Conservation (phyloP, 2,888 invertebrate genomes). For the Parnassius glacialis region DNA sequence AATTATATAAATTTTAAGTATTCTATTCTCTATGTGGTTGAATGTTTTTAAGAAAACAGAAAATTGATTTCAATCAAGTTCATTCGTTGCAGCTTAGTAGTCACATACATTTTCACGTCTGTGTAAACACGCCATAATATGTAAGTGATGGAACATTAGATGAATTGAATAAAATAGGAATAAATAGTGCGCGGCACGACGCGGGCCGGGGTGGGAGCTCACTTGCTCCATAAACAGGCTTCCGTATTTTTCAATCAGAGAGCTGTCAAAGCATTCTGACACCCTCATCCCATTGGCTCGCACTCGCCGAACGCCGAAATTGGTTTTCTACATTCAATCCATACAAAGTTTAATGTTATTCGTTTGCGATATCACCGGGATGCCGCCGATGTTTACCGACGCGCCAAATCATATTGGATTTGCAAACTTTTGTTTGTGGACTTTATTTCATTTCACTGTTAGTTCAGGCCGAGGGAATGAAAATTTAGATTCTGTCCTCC, state of each 20-base stretch:
- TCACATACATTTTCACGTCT: no score
- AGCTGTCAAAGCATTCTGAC: conserved; percentile 83
- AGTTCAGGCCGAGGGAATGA: conserved; percentile 75
- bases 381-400: conserved; percentile 81
- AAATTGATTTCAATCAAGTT: no score
- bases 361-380: conserved; percentile 81
- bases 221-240: conserved; percentile 80
- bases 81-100: no score
- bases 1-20: no score
- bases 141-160: conserved; percentile 22
- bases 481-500: conserved; percentile 72
- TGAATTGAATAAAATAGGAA: conserved; percentile 25
- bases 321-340: conserved; percentile 82
- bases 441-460: conserved; percentile 80
- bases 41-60: no score
- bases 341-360: conserved; percentile 82
- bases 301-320: conserved; percentile 81
- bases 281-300: conserved; percentile 82
- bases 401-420: conserved; percentile 80
- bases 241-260: conserved; percentile 84
- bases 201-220: conserved; percentile 47
- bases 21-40: no score
- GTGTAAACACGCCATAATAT: neutral
- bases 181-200: conserved; percentile 25
- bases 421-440: conserved; percentile 81